These are phyloP conservation scores for Hemicordylus capensis DNA, from an alignment of 2,113 vertebrate species.

Conservation along the genomic window DNA sequence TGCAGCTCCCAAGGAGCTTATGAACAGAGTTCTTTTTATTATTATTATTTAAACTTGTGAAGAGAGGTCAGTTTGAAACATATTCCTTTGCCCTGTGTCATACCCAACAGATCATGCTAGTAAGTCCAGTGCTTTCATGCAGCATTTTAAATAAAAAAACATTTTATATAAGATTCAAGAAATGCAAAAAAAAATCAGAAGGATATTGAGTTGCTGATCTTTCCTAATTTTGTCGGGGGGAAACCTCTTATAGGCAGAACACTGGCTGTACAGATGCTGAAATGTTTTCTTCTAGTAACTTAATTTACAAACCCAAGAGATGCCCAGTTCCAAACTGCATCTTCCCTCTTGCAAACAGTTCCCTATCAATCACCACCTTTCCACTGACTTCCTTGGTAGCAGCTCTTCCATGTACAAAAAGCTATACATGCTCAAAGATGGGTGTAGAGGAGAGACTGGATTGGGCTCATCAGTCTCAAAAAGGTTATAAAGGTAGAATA, in stretches of 20 bases:
- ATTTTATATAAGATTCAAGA: no score
- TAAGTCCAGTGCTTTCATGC: no score
- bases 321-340: background rate
- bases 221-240: slow-evolving; percentile 4
- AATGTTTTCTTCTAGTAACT: slow-evolving; percentile 6
- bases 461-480: background rate
- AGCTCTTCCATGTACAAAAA: background rate
- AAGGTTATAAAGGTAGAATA: background rate
- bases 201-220: background rate
- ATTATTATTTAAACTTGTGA: no score
- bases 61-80: no score
- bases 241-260: accelerated
- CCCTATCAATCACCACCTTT: background rate
- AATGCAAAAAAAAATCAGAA: no score
- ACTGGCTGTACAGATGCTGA: slow-evolving; percentile 3
- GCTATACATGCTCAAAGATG: no score
- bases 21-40: no score
- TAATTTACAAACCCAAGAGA: background rate
- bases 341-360: background rate
- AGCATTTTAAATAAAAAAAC: no score
- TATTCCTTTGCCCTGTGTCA: no score
- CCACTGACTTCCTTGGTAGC: background rate
- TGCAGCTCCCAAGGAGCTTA: no score
- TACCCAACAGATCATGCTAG: no score
- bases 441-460: background rate